A percentile compares a stretch with the other conserved stretches of the same genome.
These are phyloP conservation scores for Hyles euphorbiae DNA, from an alignment of 1,140 invertebrate species.

Conservation along the genomic window DNA sequence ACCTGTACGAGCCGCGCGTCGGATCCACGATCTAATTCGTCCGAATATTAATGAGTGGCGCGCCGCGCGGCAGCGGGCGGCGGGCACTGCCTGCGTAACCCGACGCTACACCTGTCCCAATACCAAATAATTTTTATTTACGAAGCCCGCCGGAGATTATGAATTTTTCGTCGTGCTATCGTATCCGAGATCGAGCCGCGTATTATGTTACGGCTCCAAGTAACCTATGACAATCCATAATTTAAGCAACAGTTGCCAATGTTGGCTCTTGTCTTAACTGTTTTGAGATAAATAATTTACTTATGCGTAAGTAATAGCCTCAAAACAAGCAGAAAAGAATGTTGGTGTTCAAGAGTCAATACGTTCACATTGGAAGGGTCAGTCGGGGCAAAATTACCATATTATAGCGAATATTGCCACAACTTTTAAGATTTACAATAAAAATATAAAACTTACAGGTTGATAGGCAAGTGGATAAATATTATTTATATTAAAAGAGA, in stretches of 20 bases:
- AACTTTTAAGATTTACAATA: too few species aligned
- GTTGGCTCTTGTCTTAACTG: constrained; percentile 4
- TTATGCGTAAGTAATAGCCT: too few species aligned
- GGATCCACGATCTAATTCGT: constrained; percentile 53
- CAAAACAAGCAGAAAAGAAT: too few species aligned
- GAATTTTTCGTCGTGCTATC: constrained; percentile 62
- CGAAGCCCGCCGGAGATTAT: constrained; percentile 62
- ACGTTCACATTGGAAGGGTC: too few species aligned
- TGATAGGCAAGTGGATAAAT: too few species aligned
- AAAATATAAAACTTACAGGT: too few species aligned
- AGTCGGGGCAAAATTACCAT: too few species aligned
- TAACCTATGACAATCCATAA: constrained; percentile 59
- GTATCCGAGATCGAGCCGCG: constrained; percentile 45
- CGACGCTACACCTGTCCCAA: constrained; percentile 62
- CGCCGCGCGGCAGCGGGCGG: constrained; percentile 7
- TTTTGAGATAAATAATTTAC: constrained; percentile 18
- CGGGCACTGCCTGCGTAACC: constrained; percentile 44
- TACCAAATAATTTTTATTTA: constrained; percentile 71
- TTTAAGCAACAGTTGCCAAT: constrained; percentile 30
- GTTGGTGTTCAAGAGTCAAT: too few species aligned
- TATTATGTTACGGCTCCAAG: constrained; percentile 58
- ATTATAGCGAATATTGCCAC: too few species aligned
- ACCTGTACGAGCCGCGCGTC: constrained; percentile 29
- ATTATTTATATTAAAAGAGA: too few species aligned
- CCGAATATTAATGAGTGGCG: constrained; percentile 55